A percentile compares a stretch with the other conserved stretches of the same genome.
Evolutionary conservation across 2,113 vertebrate species (phyloP).

Genomic region (Oreocharis arfaki): DNA sequence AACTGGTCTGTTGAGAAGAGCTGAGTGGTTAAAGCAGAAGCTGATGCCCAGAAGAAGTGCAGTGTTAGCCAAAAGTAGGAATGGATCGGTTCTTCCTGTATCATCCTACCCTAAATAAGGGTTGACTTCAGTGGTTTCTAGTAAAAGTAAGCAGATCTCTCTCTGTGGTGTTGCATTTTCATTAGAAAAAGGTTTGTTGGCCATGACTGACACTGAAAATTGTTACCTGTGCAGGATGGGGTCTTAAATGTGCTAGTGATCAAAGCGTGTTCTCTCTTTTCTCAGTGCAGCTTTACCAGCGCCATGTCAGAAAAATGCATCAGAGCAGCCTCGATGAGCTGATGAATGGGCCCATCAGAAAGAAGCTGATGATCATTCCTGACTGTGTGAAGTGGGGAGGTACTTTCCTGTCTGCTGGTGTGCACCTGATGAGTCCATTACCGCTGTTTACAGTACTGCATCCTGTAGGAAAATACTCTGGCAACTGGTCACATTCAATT

Average conservation of each 20-base stretch:
- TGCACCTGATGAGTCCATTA: background rate
- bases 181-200: background rate
- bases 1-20: background rate
- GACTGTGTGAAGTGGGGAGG: conserved; percentile 92
- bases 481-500: background rate
- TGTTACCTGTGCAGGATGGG: background rate
- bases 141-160: background rate
- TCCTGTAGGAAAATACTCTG: background rate
- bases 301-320: conserved; percentile 76
- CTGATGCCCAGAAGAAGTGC: background rate
- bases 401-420: conserved; percentile 33
- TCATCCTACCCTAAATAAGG: background rate
- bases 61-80: background rate
- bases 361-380: conserved; percentile 89
- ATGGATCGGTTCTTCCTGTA: background rate
- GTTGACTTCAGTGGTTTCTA: background rate
- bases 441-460: background rate
- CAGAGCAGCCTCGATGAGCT: conserved; percentile 74
- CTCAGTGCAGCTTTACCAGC: conserved; percentile 74
- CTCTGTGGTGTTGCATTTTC: background rate
- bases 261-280: background rate
- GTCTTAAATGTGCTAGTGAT: background rate
- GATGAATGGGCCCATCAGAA: conserved; percentile 92
- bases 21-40: background rate
- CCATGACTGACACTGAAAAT: background rate